phyloP scores from a whole-genome alignment of 2,113 vertebrate species.

The Chloebia gouldiae region DNA sequence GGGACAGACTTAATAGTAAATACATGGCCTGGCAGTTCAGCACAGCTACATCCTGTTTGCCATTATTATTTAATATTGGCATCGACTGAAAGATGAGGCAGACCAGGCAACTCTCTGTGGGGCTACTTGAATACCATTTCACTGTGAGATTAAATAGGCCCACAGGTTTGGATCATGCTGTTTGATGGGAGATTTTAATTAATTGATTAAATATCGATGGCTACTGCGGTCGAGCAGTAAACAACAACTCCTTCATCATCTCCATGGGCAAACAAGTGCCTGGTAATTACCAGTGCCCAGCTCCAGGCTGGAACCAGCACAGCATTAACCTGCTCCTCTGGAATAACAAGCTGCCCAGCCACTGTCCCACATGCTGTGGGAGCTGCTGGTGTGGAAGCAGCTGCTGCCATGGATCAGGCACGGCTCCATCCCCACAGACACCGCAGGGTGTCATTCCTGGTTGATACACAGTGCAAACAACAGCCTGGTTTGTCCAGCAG shows the following conservation, averaged over 20 bases:
- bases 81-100: slow-evolving; percentile 24
- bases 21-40: neutral
- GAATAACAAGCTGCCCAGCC: neutral
- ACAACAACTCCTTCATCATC: neutral
- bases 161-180: neutral
- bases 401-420: neutral
- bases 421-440: neutral
- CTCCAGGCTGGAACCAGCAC: neutral
- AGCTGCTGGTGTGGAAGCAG: neutral
- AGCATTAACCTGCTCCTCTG: neutral
- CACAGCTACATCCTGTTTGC: neutral
- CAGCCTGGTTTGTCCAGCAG: neutral
- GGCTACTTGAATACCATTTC: neutral
- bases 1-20: slow-evolving; percentile 1
- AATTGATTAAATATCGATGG: neutral
- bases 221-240: neutral
- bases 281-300: neutral
- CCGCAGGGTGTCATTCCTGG: neutral
- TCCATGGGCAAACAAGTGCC: neutral
- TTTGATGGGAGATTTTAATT: neutral
- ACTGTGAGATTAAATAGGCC: neutral
- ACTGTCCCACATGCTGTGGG: neutral
- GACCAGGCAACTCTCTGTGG: slow-evolving; percentile 1
- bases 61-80: slow-evolving; percentile 26
- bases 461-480: neutral